Conservation (phyloP, 2,888 invertebrate genomes). For the Nephrotoma flavescens region DNA sequence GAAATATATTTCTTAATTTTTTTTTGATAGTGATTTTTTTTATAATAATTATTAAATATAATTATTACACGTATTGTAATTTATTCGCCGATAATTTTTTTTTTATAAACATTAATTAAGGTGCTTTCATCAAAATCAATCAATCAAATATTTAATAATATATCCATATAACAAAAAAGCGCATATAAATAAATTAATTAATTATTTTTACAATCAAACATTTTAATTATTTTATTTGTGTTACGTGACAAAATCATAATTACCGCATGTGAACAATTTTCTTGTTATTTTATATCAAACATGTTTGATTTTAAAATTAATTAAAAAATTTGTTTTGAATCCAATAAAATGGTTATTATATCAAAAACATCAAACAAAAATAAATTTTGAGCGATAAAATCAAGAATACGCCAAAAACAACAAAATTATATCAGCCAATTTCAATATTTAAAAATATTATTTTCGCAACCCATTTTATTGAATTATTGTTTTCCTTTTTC, state of each 20-base stretch:
- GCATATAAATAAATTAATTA: neutral
- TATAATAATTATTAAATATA: neutral
- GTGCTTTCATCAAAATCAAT: neutral
- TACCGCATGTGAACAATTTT: neutral
- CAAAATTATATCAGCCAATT: neutral
- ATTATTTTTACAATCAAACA: neutral
- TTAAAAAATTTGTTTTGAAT: neutral
- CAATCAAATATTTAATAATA: neutral
- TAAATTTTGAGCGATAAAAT: neutral
- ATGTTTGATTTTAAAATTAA: neutral
- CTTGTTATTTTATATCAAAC: neutral
- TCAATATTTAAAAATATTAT: neutral
- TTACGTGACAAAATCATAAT: neutral
- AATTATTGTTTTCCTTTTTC: neutral
- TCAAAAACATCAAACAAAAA: neutral
- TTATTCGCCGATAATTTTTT: neutral
- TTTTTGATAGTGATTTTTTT: neutral
- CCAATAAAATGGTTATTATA: neutral
- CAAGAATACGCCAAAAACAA: neutral
- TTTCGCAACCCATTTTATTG: neutral
- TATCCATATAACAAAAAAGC: neutral
- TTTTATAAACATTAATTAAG: neutral
- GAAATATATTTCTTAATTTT: neutral
- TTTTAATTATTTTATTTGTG: neutral
- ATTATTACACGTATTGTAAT: neutral